Percentiles rank a stretch among this genome's conserved stretches.
Conservation (phyloP, 1,140 invertebrate genomes). For the Neotoxoptera formosana region DNA sequence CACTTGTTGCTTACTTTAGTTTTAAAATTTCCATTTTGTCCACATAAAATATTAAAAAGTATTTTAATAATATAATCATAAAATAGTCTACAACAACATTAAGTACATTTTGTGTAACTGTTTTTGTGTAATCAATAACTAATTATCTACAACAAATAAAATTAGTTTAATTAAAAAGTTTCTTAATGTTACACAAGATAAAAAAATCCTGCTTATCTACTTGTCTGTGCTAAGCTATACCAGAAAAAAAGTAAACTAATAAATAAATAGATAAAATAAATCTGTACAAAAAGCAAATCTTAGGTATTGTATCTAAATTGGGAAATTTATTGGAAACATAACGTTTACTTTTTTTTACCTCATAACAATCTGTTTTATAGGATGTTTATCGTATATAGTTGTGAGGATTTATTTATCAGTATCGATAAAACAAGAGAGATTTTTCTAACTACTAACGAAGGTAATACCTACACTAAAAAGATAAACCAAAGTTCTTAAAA, state of each 20-base stretch:
- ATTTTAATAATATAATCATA: neutral
- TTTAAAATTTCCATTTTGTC: neutral
- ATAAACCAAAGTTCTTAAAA: neutral
- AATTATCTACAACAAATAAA: neutral
- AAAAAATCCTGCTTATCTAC: neutral
- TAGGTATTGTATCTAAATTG: neutral
- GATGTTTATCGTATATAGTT: neutral
- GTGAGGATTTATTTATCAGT: neutral
- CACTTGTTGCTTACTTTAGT: neutral
- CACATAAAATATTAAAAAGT: neutral
- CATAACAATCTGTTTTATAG: neutral
- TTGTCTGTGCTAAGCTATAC: neutral
- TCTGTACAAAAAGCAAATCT: neutral
- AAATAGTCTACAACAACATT: neutral
- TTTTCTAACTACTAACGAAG: neutral
- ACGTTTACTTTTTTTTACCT: neutral
- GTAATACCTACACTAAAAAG: neutral
- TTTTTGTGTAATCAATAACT: neutral
- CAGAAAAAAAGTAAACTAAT: neutral
- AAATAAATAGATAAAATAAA: constrained; percentile 11
- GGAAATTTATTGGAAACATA: neutral
- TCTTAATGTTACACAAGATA: neutral
- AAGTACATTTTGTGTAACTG: neutral
- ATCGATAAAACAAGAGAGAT: neutral
- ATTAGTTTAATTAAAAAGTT: neutral